These are phyloP conservation scores for Neomonachus schauinslandi DNA, from an alignment of 2,113 vertebrate genomes.

Conservation along the genomic window DNA sequence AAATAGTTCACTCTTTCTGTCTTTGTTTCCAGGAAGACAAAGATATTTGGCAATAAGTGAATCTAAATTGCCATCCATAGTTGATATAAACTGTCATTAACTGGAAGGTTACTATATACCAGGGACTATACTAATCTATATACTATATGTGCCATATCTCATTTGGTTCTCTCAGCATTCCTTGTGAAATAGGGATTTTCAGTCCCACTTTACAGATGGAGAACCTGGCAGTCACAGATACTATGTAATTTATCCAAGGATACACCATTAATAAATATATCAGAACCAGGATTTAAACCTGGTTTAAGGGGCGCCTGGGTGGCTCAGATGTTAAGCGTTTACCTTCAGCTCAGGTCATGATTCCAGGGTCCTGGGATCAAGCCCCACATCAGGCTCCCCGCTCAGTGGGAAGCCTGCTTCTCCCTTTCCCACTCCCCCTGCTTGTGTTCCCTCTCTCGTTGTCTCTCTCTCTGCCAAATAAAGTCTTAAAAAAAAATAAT, in stretches of 20 bases:
- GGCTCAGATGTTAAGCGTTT: too few species aligned
- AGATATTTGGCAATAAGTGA: neutral
- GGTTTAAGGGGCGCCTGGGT: neutral
- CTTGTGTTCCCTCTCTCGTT: too few species aligned
- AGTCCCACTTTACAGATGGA: neutral
- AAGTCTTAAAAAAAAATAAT: neutral
- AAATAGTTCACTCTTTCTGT: neutral
- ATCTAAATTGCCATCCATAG: neutral
- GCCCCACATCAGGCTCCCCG: too few species aligned
- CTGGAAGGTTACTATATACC: neutral
- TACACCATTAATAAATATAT: neutral
- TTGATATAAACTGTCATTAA: neutral
- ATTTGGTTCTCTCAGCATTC: neutral
- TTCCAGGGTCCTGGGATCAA: too few species aligned
- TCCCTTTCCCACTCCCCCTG: too few species aligned
- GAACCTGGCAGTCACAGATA: neutral
- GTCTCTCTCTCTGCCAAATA: too few species aligned
- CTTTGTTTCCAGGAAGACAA: constrained; percentile 44
- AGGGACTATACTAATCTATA: neutral
- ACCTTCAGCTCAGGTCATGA: too few species aligned
- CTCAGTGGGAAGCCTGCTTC: too few species aligned
- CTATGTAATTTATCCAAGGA: neutral
- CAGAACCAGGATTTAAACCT: neutral
- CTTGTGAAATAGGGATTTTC: neutral
- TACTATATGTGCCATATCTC: neutral